Percentiles rank a stretch among this genome's conserved stretches.
These are phyloP conservation scores for Vanessa atalanta DNA, from an alignment of 1,140 invertebrate genomes.

Conservation along the genomic window DNA sequence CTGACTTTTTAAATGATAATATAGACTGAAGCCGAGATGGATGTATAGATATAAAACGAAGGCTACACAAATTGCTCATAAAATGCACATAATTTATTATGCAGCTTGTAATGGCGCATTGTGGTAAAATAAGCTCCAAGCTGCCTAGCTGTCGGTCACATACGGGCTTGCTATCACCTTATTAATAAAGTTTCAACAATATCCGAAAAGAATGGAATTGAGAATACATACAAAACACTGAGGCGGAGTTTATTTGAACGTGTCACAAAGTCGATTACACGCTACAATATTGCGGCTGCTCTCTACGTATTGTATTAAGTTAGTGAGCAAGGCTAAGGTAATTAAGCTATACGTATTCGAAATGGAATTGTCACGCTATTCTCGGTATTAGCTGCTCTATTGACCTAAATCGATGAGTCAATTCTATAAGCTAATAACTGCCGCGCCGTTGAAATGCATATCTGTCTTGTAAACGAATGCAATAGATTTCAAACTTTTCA, in stretches of 20 bases:
- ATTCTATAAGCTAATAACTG: slow-evolving; percentile 36
- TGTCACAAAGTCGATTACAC: slow-evolving; percentile 14
- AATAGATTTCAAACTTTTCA: not conserved
- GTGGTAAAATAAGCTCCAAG: too few relatives aligned
- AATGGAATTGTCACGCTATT: slow-evolving; percentile 41
- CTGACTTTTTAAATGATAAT: too few relatives aligned
- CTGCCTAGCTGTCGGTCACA: not conserved
- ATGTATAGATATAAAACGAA: too few relatives aligned
- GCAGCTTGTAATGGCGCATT: too few relatives aligned
- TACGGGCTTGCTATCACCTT: not conserved
- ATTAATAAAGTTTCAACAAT: not conserved
- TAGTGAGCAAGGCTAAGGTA: slow-evolving; percentile 30
- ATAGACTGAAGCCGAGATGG: too few relatives aligned
- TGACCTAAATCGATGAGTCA: slow-evolving; percentile 38
- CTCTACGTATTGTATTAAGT: slow-evolving; percentile 24
- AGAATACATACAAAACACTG: not conserved
- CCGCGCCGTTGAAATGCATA: slow-evolving; percentile 24
- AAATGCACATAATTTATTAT: too few relatives aligned
- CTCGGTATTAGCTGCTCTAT: slow-evolving; percentile 38
- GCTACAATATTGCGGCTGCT: slow-evolving; percentile 18
- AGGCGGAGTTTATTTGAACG: not conserved
- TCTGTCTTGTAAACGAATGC: slow-evolving; percentile 5
- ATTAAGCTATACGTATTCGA: slow-evolving; percentile 38
- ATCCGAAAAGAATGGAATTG: not conserved
- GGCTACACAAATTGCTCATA: too few relatives aligned